Evolutionary conservation across 2,888 invertebrate genomes (phyloP), one percentile per base, ranked within the genome.

Genomic region (Heterodera filipjevi): DNA sequence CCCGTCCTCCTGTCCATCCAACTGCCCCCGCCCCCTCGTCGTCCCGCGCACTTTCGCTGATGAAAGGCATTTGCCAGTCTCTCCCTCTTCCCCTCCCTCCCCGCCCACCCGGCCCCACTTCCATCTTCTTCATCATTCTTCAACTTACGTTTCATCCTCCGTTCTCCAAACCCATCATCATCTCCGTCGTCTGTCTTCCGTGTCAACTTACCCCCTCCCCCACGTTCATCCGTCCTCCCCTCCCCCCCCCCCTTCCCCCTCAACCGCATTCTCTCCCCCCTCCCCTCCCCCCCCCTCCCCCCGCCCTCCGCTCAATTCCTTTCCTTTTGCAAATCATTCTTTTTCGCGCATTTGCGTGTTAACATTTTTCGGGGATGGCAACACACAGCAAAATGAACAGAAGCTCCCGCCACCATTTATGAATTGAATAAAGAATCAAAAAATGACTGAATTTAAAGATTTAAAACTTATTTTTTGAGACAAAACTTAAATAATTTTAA

Each of bases 51-150:
- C 59, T 59, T 59, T 59, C 27, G 5, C 59, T 59, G 35, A n/a
- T n/a, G n/a, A 68, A 68, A 35, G 68, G 68, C 68, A 68, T 68
- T 35, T 68, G 68, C 33, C 68, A 68, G 14, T 27, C 33, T 33
- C 33, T 3, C 19, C n/a, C n/a, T n/a, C n/a, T n/a, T n/a, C n/a
- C 33, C 16, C 32, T 33, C 32, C 32, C 68, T 27, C 16, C 68
- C 33, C 33, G 32, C 8, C 53, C 53, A 16, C 53, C 19, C n/a
- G n/a, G n/a, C 12, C 53, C 53, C 66, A 14, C 66, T 12, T 33
- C 22, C 68, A 22, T 32, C 68, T 32, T 68, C 68, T 19, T 66
- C 66, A 66, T 66, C 66, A 3, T 32, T 64, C 64, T 8, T 6
- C 30, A 64, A n/a, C n/a, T n/a, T n/a, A n/a, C n/a, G n/a, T n/a